A percentile compares a stretch with the other conserved stretches of the same genome.
Conservation (phyloP, 2,113 vertebrate species). For the Neodon shergylaensis region DNA sequence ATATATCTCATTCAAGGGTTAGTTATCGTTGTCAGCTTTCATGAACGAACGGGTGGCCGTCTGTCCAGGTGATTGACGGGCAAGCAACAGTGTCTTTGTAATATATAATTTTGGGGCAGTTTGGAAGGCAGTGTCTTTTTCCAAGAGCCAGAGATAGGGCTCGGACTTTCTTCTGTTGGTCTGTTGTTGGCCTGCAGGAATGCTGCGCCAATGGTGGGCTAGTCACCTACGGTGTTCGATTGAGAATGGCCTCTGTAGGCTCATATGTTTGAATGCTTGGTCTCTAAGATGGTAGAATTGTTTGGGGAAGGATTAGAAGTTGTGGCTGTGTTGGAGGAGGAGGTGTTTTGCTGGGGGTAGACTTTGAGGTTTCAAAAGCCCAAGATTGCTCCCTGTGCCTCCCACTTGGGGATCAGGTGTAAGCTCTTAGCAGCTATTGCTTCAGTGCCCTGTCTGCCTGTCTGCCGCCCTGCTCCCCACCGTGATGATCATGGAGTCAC, state of each 20-base stretch:
- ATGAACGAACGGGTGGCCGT: neutral
- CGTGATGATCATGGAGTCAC: neutral
- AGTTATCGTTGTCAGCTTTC: neutral
- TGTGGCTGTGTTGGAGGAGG: neutral
- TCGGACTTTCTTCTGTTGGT: neutral
- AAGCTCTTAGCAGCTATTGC: neutral
- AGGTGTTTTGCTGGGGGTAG: neutral
- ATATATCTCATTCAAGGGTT: neutral
- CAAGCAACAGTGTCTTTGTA: neutral
- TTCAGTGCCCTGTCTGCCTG: no score
- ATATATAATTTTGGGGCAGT: neutral
- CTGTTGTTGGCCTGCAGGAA: neutral
- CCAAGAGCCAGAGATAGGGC: neutral
- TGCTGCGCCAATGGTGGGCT: no score
- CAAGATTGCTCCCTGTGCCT: neutral
- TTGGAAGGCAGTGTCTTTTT: neutral
- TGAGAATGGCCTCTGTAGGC: neutral
- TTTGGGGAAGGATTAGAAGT: neutral
- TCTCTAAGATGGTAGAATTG: neutral
- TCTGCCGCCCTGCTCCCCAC: neutral
- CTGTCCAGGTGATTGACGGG: no score
- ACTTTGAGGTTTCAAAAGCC: neutral
- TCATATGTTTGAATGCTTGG: neutral
- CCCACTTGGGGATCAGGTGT: neutral
- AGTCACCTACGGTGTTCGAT: neutral